A percentile compares a stretch with the other conserved stretches of the same genome.
These are phyloP conservation scores for Dromas ardeola DNA, from an alignment of 2,113 vertebrate species.

Conservation along the genomic window DNA sequence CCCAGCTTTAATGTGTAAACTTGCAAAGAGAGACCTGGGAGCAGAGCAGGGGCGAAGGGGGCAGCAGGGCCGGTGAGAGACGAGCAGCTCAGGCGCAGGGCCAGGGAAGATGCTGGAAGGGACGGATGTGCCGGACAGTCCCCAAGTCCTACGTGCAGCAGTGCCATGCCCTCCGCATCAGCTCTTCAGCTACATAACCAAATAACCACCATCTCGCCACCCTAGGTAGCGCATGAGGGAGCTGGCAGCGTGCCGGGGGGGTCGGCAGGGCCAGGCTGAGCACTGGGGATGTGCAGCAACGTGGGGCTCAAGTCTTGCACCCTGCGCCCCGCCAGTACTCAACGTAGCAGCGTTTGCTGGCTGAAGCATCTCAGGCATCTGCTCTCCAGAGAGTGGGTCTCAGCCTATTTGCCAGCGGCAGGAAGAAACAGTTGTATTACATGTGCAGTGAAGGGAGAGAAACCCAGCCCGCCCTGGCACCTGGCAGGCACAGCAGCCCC, in stretches of 20 bases:
- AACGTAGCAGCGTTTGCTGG: fast-evolving
- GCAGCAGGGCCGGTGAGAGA: neutral
- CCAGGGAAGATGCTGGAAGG: neutral
- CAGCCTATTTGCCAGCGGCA: neutral
- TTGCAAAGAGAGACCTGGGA: neutral
- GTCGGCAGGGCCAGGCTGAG: neutral
- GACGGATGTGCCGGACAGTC: neutral
- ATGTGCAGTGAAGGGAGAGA: neutral
- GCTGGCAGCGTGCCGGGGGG: too few relatives aligned
- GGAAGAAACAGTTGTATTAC: neutral
- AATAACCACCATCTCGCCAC: fast-evolving
- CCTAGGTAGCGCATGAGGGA: too few relatives aligned
- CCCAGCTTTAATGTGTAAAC: conserved; percentile 48
- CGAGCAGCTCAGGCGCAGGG: fast-evolving
- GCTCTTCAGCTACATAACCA: neutral
- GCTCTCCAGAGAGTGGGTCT: neutral
- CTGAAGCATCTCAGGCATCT: neutral
- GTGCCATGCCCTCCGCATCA: neutral
- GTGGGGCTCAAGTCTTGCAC: neutral
- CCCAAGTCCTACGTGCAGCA: neutral
- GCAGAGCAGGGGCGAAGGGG: neutral
- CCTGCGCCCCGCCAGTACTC: neutral
- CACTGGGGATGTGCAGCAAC: neutral
- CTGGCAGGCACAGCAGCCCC: neutral
- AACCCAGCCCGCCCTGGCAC: neutral